Evolutionary conservation across 2,888 invertebrate genomes (phyloP), one percentile per base, ranked within the genome.

Genomic region (Eudemis profundana): DNA sequence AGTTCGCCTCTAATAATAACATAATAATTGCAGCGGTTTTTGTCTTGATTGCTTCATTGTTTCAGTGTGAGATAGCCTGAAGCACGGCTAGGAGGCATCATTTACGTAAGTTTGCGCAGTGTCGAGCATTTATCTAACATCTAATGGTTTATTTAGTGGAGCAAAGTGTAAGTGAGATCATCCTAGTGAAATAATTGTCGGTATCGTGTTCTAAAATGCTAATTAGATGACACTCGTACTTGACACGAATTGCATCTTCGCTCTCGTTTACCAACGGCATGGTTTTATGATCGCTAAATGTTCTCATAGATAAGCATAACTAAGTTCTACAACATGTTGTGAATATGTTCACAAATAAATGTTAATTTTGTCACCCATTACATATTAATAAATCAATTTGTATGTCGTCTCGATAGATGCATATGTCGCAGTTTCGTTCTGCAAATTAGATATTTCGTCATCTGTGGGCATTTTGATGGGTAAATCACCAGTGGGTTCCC

Each of bases 161-260:
- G 21, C 57, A 50, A 33, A 57, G 5, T 44, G 27, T 42, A 15
- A 38, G 19, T 8, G 15, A 29, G 14, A 53, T 60, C 8, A 36
- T 53, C 33, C 27, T 23, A 29, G 47, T 33, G 5, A 38, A 47
- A 47, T 47, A 54, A 38, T 44, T n/a, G 40, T 14, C 14, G 23
- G 19, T 36, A 60, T 54, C 44, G 46, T 74, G 70, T 74, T 76
- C 70, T 76, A 72, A 79, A 78, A 79, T 81, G 78, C 70, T 79
- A 83, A 78, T 82, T 75, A 74, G 72, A 69, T 70, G 61, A 72
- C 68, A 71, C 69, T 72, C 68, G 77, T 80, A 77, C 79, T 84
- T 83, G 82, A 81, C 83, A 82, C 75, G 64, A 74, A 79, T 83
- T 68, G 70, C 64, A 72, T 71, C 75, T 76, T 73, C 70, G 63